Evolutionary conservation across 2,888 invertebrate genomes (phyloP).

Genomic region (Melangyna quadrimaculata): DNA sequence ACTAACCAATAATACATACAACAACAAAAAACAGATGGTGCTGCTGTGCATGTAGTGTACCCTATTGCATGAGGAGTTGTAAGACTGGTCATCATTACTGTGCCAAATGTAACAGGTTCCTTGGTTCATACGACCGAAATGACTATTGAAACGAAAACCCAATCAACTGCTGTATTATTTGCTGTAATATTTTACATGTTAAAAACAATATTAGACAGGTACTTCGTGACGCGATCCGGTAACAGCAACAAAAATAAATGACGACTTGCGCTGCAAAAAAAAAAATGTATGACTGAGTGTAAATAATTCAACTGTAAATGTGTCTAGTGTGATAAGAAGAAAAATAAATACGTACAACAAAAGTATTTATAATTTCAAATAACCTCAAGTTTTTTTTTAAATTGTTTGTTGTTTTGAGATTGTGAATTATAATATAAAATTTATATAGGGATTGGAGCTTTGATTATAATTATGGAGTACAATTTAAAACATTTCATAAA

Average conservation of each 20-base stretch:
- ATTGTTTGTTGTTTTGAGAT: background rate
- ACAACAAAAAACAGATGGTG: slow-evolving; percentile 76
- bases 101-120: slow-evolving; percentile 78
- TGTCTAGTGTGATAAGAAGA: slow-evolving; percentile 30
- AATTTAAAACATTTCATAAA: too few species aligned
- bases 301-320: slow-evolving; percentile 28
- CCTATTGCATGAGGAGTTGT: slow-evolving; percentile 80
- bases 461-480: too few species aligned
- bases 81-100: slow-evolving; percentile 80
- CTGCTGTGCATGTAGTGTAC: slow-evolving; percentile 79
- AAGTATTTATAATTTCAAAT: slow-evolving; percentile 2
- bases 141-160: slow-evolving; percentile 35
- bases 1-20: background rate
- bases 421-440: too few species aligned
- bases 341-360: slow-evolving; percentile 3
- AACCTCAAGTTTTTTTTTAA: background rate
- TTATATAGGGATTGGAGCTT: too few species aligned
- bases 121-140: slow-evolving; percentile 77
- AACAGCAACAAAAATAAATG: background rate
- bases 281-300: slow-evolving; percentile 35
- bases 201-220: background rate
- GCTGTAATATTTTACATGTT: background rate
- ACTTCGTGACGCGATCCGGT: background rate
- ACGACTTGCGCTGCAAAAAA: slow-evolving; percentile 30
- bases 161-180: background rate